A percentile compares a stretch with the other conserved stretches of the same genome.
phyloP scores from a whole-genome alignment of 1,140 invertebrate genomes.

The Psilanteris sp. region DNA sequence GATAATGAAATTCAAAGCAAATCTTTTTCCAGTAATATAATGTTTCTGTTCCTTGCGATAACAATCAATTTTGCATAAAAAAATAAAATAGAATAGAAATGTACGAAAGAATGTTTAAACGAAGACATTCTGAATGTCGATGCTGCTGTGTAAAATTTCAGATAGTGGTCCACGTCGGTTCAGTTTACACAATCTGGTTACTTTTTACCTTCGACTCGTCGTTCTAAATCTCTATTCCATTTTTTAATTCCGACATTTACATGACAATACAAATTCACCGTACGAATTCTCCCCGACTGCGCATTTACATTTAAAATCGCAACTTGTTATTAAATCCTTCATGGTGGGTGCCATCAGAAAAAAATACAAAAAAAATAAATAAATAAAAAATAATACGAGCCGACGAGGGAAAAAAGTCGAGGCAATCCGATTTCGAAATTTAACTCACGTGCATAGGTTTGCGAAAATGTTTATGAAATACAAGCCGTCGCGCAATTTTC shows the following conservation, averaged over 20 bases:
- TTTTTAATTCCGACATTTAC: constrained; percentile 42
- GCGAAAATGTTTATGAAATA: constrained; percentile 22
- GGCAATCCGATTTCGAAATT: constrained; percentile 13
- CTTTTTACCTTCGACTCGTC: constrained; percentile 14
- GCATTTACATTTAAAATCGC: constrained; percentile 41
- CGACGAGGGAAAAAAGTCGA: neutral
- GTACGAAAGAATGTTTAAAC: no score
- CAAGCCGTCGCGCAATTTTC: constrained; percentile 10
- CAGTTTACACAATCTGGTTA: constrained; percentile 18
- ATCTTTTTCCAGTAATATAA: no score
- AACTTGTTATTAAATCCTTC: constrained; percentile 19
- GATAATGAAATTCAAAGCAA: no score
- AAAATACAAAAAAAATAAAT: no score
- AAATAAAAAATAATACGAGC: no score
- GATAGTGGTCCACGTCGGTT: constrained; percentile 9
- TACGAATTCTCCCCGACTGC: constrained; percentile 5
- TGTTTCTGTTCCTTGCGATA: no score
- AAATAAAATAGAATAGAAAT: no score
- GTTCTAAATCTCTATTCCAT: constrained; percentile 27
- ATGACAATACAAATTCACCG: constrained; percentile 36
- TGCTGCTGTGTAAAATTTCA: neutral
- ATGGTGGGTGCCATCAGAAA: neutral
- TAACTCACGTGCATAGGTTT: neutral
- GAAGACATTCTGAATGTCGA: no score
- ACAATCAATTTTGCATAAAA: no score